Base-by-base conservation (phyloP, 2,797 vertebrate species). In the Acestrorhynchus altus region DNA sequence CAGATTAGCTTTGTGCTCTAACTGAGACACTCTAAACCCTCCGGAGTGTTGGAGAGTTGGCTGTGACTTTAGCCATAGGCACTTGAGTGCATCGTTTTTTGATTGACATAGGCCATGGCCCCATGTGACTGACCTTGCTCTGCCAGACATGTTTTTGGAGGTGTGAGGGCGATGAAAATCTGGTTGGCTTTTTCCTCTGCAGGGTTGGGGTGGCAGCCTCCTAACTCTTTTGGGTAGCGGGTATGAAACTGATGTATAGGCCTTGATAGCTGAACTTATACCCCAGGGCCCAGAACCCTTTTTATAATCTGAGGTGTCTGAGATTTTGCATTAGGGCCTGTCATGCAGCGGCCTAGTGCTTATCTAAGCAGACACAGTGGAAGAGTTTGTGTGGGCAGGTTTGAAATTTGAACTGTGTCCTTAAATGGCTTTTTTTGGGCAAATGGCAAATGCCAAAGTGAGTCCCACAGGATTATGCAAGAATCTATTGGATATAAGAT, bases 181-280 rank as follows among this genome's bases (percentile, higher is more conserved):
- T 66, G 66, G 79, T 78, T 77, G 74, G 56, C 78, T 63, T 70
- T 54, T 71, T 69, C 20, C 42, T 24, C 67, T 78, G 64, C 56
- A 67, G 65, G 56, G 71, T 24, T 71, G 65, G 44, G 39, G 52
- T 42, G 40, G 61, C 75, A 78, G 61, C 40, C 39, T 79, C 42
- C 52, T 79, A 79, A 81, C 66, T 81, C 83, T 74, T 70, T 72
- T 71, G 74, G 59, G 74, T 80, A 82, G 80, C 69, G 35, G 71
- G 72, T 63, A 72, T 78, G 75, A 69, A 77, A 49, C 61, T 80
- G 57, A 78, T 84, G 80, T 76, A 81, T 84, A 59, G 46, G 67
- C 51, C 60, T 66, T 78, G 67, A 68, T 80, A 68, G 66, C 64
- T 80, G 61, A 81, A 74, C 26, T 73, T 79, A 26, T 74, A 72